Base-by-base conservation (phyloP, 2,113 vertebrate species). In the Zonotrichia leucophrys region DNA sequence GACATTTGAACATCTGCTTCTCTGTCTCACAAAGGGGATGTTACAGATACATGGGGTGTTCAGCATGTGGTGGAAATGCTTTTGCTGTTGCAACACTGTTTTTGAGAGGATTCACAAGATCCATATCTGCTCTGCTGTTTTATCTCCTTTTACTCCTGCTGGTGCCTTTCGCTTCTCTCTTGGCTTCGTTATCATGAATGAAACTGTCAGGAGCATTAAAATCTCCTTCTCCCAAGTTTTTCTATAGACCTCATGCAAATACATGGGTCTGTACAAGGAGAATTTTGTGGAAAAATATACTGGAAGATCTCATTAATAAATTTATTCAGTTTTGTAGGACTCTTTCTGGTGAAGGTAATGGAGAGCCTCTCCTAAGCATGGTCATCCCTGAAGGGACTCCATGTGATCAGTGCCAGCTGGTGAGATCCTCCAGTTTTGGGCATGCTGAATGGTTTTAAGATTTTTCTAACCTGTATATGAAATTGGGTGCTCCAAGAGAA, bases 1-100 rank as follows among this genome's bases (percentile, higher is more conserved):
- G 35, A 59, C 81, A 44, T 96, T 76, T 79, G 78, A 83, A 73
- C 78, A 91, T 95, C 87, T 95, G 94, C 84, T 92, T 59, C 62
- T 83, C 55, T 84, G 41, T 75, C 0, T 0, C 74, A 60, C 83
- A 75, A 35, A 89, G 60, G 30, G 64, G 35, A 53, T 7, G n/a
- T 62, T 69, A 67, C 5, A 42, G 68, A 63, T 59, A 30, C 0
- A 22, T 25, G 58, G 52, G 17, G 2, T 33, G 39, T 75, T 84
- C 77, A 66, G 91, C n/a, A 7, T 87, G 91, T 49, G 37, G 21
- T 35, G 31, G n/a, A 77, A 90, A 50, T 63, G 60, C 42, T 64
- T 92, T 59, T 81, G 53, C 46, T 33, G 8, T 33, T 68, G 58
- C 53, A 87, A 60, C 41, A 30, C 41, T 53, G 73, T 33, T 78